Base-by-base conservation (phyloP, 2,888 invertebrate species). In the Acanthococcus lagerstroemiae region DNA sequence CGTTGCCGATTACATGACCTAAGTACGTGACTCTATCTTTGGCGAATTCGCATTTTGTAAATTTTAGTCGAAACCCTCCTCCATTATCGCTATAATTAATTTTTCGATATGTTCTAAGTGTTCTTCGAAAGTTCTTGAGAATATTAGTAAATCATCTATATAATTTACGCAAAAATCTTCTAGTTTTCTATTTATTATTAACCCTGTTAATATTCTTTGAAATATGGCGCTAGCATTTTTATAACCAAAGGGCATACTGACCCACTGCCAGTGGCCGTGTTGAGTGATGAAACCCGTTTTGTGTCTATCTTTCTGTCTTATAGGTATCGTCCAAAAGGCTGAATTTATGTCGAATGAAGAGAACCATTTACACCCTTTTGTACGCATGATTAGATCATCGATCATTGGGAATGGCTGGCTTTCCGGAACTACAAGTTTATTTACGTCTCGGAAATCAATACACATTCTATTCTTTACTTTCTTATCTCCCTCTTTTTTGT, bases 311-410 rank as follows among this genome's bases (percentile, higher is more conserved):
- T 63, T 63, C 6, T 19, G 25, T n/a, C 63, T 52, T 19, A 55
- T 9, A 15, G 56, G 56, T 21, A 65, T 65, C 5, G 74, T 73
- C 74, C 75, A 75, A 69, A 76, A 76, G 26, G 74, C 75, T 9
- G 74, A 74, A 67, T 75, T 75, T 65, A 75, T 72, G 50, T 75
- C 75, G 0, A 75, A 46, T n/a, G 72, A 73, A n/a, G 74, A 67
- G 65, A 73, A 75, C 69, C 68, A 74, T 52, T 72, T 72, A 56
- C 73, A 75, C 57, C 74, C 72, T 73, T 73, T 60, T 72, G 21
- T 37, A 9, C 15, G 7, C 6, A 46, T n/a, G 21, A 60, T 46
- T 25, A 60, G 22, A 48, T 60, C 60, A 12, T 60, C 60, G 26
- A 60, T 60, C 5, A 46, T 25, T 24, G 60, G 60, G 19, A 60